phyloP scores from a whole-genome alignment of 2,113 vertebrate genomes.

The Vulpes vulpes region DNA sequence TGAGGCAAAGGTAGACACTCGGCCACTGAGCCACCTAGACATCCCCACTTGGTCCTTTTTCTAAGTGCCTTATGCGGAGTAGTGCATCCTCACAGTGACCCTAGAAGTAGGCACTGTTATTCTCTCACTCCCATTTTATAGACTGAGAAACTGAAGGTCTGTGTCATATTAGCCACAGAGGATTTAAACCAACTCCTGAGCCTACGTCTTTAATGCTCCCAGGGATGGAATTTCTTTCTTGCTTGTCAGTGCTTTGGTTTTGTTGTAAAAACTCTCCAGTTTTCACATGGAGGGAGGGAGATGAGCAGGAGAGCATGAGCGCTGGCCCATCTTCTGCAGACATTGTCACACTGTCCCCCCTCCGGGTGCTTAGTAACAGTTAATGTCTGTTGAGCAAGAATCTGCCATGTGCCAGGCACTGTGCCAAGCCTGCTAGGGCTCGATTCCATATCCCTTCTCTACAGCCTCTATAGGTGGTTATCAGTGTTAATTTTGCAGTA shows the following conservation, averaged over 20 bases:
- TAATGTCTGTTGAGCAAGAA: neutral
- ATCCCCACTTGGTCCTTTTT: neutral
- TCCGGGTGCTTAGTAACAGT: neutral
- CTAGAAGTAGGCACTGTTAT: rapidly evolving
- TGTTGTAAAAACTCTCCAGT: neutral
- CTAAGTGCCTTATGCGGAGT: rapidly evolving
- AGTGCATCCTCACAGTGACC: neutral
- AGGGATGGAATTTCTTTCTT: neutral
- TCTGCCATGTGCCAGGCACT: neutral
- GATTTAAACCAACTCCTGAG: neutral
- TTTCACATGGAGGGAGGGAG: neutral
- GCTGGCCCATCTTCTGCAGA: neutral
- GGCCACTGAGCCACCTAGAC: too few species aligned
- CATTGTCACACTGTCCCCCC: neutral
- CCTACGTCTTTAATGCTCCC: neutral
- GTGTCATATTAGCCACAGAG: neutral
- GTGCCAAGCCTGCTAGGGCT: neutral
- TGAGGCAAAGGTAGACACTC: too few species aligned
- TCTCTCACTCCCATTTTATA: neutral
- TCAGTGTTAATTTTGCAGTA: neutral
- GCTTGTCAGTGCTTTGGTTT: neutral
- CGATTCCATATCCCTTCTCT: neutral
- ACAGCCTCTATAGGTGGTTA: neutral
- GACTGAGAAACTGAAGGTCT: neutral
- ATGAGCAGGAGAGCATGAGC: neutral